Conservation (phyloP, 2,888 invertebrate species). For the Anagyrus pseudococci region DNA sequence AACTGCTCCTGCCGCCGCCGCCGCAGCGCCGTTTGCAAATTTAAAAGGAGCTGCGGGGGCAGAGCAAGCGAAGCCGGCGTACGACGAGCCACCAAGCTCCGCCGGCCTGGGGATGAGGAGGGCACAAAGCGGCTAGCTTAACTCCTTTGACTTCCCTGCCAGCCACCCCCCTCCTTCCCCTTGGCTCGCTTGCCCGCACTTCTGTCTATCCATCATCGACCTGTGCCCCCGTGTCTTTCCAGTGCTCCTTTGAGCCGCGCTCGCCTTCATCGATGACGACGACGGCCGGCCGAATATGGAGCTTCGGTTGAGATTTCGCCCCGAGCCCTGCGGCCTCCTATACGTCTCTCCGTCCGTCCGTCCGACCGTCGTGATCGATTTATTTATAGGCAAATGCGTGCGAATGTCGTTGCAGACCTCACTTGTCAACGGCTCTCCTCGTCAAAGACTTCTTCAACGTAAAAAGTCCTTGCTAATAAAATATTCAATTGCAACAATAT, state of each 20-base stretch:
- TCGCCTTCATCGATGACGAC: background rate
- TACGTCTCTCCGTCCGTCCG: too few relatives aligned
- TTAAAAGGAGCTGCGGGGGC: background rate
- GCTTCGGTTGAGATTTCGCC: background rate
- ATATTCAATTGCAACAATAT: too few relatives aligned
- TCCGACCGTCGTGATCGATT: slow-evolving; percentile 11
- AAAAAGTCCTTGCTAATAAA: too few relatives aligned
- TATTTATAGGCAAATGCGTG: slow-evolving; percentile 27
- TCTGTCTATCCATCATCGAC: background rate
- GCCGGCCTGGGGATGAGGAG: too few relatives aligned
- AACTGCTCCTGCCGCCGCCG: too few relatives aligned
- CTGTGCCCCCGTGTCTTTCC: background rate
- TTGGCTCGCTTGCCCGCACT: background rate
- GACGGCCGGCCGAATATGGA: background rate
- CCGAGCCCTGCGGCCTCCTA: too few relatives aligned
- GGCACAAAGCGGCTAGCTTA: too few relatives aligned
- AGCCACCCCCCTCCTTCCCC: background rate
- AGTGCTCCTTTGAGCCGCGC: background rate
- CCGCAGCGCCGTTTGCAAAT: background rate
- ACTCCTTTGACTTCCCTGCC: background rate
- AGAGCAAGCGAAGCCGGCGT: background rate
- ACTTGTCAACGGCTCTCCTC: too few relatives aligned
- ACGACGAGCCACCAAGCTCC: background rate
- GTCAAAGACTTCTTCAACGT: too few relatives aligned
- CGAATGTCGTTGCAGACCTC: too few relatives aligned